Evolutionary conservation across 2,113 vertebrate species (phyloP).

Genomic region (Propithecus coquereli): DNA sequence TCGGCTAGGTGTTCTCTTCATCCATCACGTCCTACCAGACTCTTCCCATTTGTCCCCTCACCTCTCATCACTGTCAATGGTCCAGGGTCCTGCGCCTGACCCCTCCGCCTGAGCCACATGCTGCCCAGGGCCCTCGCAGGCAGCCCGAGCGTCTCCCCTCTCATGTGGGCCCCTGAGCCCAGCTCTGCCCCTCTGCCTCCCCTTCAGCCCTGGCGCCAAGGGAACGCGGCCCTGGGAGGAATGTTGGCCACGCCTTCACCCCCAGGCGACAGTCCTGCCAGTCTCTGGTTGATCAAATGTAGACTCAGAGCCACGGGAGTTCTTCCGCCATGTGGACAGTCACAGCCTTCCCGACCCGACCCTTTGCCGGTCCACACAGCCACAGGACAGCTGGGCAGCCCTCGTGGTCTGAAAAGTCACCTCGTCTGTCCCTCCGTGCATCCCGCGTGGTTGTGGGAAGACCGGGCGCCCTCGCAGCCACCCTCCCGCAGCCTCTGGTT

Average conservation of each 20-base stretch:
- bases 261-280: not conserved
- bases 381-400: not conserved
- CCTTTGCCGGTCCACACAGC: fast-evolving
- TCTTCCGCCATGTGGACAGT: not conserved
- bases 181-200: not conserved
- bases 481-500: not conserved
- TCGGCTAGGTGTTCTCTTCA: not conserved
- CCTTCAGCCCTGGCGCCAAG: no score
- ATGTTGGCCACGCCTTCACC: not conserved
- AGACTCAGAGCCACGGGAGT: not conserved
- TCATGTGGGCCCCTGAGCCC: not conserved
- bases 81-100: not conserved
- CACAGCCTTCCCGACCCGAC: not conserved
- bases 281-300: not conserved
- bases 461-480: not conserved
- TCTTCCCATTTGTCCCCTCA: not conserved
- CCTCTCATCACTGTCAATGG: not conserved
- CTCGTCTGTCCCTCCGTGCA: fast-evolving
- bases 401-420: not conserved
- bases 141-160: not conserved
- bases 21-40: not conserved
- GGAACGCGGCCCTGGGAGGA: not conserved
- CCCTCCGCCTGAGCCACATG: not conserved
- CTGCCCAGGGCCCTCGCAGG: not conserved
- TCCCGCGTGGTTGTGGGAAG: not conserved